Percentiles rank a stretch among this genome's conserved stretches.
phyloP scores from a whole-genome alignment of 2,888 invertebrate genomes.

The Chloroclystis v-ata region DNA sequence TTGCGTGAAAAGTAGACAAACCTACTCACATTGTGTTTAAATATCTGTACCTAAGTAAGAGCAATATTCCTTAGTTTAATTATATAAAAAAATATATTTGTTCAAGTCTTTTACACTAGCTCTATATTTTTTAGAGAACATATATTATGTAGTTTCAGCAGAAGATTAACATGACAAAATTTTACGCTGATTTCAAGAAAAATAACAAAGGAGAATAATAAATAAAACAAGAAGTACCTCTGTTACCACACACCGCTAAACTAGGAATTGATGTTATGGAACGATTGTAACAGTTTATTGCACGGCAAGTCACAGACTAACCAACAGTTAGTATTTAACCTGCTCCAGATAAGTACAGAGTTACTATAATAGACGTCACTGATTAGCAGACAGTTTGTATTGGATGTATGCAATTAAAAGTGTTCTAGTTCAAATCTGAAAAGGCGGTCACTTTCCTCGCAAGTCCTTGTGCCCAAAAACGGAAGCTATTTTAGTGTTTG shows the following conservation, averaged over 20 bases:
- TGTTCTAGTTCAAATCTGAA: constrained; percentile 13
- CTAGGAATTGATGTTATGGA: constrained; percentile 63
- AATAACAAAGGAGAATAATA: background rate
- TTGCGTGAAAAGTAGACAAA: too few relatives aligned
- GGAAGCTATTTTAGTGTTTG: constrained; percentile 3
- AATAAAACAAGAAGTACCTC: constrained; percentile 24
- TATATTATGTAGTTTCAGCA: too few relatives aligned
- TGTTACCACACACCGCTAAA: constrained; percentile 43
- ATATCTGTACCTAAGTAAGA: too few relatives aligned
- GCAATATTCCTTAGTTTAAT: too few relatives aligned
- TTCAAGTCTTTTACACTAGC: too few relatives aligned
- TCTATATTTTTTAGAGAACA: too few relatives aligned
- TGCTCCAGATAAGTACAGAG: background rate
- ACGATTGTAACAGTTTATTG: constrained; percentile 65
- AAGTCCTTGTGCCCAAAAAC: constrained; percentile 1
- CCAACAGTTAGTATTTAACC: constrained; percentile 5
- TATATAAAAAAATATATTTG: too few relatives aligned
- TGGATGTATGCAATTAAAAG: background rate
- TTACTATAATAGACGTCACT: background rate
- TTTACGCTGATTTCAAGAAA: too few relatives aligned
- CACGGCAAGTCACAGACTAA: constrained; percentile 34
- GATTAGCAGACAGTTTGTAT: background rate
- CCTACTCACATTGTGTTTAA: too few relatives aligned
- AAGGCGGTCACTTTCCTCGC: constrained; percentile 3
- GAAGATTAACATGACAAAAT: too few relatives aligned